Percentiles rank a stretch among this genome's conserved stretches.
These are phyloP conservation scores for Drosophila pseudotalamancana DNA, from an alignment of 2,888 invertebrate species.

Conservation along the genomic window DNA sequence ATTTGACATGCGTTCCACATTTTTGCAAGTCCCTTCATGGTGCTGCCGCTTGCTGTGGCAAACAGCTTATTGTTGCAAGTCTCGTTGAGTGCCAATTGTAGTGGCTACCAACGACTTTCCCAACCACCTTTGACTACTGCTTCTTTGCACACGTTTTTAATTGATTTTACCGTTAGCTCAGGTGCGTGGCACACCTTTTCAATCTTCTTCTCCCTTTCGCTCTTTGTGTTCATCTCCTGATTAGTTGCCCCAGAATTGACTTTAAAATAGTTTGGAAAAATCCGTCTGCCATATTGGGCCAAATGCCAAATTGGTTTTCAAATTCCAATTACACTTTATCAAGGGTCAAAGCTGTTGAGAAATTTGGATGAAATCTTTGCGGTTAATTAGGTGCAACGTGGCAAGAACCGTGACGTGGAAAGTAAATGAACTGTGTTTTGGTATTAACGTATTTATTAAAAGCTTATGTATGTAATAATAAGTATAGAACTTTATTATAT, in stretches of 20 bases:
- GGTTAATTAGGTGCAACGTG: not conserved
- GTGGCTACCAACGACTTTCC: constrained; percentile 2
- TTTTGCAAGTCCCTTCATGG: constrained; percentile 5
- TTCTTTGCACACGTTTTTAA: constrained; percentile 48
- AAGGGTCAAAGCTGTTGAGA: not conserved
- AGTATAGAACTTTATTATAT: too few species aligned
- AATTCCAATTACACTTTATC: constrained; percentile 9
- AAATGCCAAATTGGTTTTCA: constrained; percentile 54
- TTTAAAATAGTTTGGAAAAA: constrained; percentile 26
- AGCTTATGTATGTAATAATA: too few species aligned
- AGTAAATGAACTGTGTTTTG: too few species aligned
- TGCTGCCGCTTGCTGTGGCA: constrained; percentile 13
- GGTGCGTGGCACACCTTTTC: constrained; percentile 40
- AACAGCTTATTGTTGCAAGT: constrained; percentile 48
- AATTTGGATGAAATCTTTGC: not conserved
- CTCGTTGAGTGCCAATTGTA: constrained; percentile 36
- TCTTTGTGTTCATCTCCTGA: constrained; percentile 35
- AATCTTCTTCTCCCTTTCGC: not conserved
- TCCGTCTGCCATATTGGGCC: constrained; percentile 35
- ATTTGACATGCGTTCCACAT: constrained; percentile 30
- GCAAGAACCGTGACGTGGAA: not conserved
- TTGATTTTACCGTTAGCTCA: constrained; percentile 61
- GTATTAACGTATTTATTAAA: too few species aligned
- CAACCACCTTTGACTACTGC: not conserved
- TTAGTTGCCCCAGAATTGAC: constrained; percentile 48